Conservation (phyloP, 2,888 invertebrate species). For the Xylota segnis region DNA sequence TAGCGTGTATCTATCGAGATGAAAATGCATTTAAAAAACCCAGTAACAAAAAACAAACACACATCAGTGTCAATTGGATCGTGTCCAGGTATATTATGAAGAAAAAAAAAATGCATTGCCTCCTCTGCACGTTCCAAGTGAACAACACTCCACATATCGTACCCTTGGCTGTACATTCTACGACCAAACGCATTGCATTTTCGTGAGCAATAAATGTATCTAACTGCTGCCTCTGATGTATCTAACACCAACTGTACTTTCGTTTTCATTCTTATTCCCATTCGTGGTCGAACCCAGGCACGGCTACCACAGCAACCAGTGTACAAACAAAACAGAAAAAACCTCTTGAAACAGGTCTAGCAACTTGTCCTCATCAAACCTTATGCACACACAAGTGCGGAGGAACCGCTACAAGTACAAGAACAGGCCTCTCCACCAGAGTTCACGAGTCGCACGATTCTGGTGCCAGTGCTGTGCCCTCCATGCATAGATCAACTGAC, state of each 20-base stretch:
- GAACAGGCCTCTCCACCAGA: slow-evolving; percentile 36
- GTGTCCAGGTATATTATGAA: slow-evolving; percentile 9
- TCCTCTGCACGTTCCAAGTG: neutral
- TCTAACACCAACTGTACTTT: slow-evolving; percentile 43
- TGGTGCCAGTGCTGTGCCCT: slow-evolving; percentile 68
- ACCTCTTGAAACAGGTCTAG: slow-evolving; percentile 45
- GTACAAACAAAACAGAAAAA: neutral
- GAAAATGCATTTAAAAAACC: slow-evolving; percentile 18
- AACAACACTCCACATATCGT: neutral
- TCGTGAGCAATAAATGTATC: neutral
- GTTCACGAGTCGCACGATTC: slow-evolving; percentile 68
- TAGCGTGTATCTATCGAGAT: neutral
- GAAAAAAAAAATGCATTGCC: slow-evolving; percentile 8
- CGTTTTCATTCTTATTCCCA: slow-evolving; percentile 59
- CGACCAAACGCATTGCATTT: neutral
- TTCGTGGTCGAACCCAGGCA: slow-evolving; percentile 24
- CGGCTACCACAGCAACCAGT: slow-evolving; percentile 8
- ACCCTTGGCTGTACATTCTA: neutral
- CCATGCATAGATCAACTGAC: slow-evolving; percentile 72
- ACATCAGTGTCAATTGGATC: slow-evolving; percentile 27
- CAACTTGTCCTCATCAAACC: slow-evolving; percentile 70
- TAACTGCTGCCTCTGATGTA: neutral
- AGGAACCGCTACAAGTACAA: slow-evolving; percentile 31
- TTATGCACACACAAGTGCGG: slow-evolving; percentile 39
- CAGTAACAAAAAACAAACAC: slow-evolving; percentile 26